Base-by-base conservation (phyloP, 2,113 vertebrate genomes). In the Colinus virginianus region DNA sequence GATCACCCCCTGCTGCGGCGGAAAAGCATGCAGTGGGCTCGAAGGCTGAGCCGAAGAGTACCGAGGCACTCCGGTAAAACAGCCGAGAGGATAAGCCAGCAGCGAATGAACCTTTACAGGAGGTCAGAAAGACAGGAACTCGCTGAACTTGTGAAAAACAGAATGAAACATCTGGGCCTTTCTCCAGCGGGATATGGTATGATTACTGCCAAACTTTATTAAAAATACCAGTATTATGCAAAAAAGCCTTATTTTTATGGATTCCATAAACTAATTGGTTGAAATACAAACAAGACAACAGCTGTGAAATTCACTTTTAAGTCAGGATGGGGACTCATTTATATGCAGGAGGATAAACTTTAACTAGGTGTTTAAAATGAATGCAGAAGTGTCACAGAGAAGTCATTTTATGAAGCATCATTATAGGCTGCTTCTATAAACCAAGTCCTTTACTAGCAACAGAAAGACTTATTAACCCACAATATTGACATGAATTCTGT, bases 21-120 rank as follows among this genome's bases (percentile, higher is more conserved):
- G 85, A 99, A 99, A 96, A 99, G 99, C 96, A 98, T 99, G 98
- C 98, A 99, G 92, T 99, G 99, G 99, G 98, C 98, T 1, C 98
- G 98, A 7, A 98, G 98, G 23, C 98, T 99, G 80, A 99, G 98
- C 95, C 97, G 98, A 67, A 98, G 98, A 79, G 98, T 97, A 5
- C 98, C 96, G 4, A 97, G 97, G 83, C 98, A 98, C 97, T 98
- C 98, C 20, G 98, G 97, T 30, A 98, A 95, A 91, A 90, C 93
- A 25, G 96, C 98, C 36, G 98, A 99, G 93, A 98, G 98, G 95
- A 98, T 98, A 85, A 98, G 94, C 61, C 98, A 99, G 97, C 98
- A 98, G 95, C 97, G 98, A 34, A 98, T 98, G 95, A 99, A 98
- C 90, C 98, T 99, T 78, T 98, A 98, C 95, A 97, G 98, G 36